Conservation (phyloP, 2,888 invertebrate genomes). For the Troides aeacus region DNA sequence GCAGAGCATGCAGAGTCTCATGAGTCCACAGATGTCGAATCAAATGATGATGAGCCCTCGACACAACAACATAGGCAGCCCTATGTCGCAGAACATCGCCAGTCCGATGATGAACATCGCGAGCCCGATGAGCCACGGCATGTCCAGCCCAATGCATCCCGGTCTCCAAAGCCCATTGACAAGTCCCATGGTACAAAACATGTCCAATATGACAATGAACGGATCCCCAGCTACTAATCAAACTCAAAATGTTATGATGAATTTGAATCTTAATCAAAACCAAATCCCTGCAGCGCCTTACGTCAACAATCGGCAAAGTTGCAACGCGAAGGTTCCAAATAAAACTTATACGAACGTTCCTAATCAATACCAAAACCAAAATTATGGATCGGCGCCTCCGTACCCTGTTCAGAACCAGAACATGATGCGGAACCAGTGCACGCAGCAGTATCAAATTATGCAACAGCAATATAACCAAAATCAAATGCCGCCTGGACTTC, state of each 20-base stretch:
- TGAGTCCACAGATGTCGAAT: slow-evolving; percentile 73
- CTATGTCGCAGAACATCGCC: slow-evolving; percentile 46
- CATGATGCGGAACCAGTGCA: slow-evolving; percentile 58
- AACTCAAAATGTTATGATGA: slow-evolving; percentile 35
- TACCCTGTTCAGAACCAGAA: slow-evolving; percentile 63
- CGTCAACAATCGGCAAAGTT: slow-evolving; percentile 58
- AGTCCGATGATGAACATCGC: slow-evolving; percentile 61
- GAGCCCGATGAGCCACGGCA: slow-evolving; percentile 69
- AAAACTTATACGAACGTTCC: slow-evolving; percentile 57
- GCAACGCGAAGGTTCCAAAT: slow-evolving; percentile 57
- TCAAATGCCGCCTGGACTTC: slow-evolving; percentile 49
- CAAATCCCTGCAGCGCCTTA: slow-evolving; percentile 46
- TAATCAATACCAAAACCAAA: slow-evolving; percentile 65
- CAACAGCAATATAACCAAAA: slow-evolving; percentile 60
- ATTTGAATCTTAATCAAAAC: slow-evolving; percentile 49
- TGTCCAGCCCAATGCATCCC: slow-evolving; percentile 71
- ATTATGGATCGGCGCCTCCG: slow-evolving; percentile 57
- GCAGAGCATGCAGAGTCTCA: slow-evolving; percentile 69
- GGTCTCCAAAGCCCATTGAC: slow-evolving; percentile 67
- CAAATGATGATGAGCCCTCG: slow-evolving; percentile 74
- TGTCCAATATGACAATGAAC: slow-evolving; percentile 65
- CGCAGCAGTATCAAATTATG: slow-evolving; percentile 68
- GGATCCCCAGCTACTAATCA: slow-evolving; percentile 51
- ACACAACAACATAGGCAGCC: slow-evolving; percentile 59
- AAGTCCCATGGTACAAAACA: slow-evolving; percentile 70